phyloP scores from a whole-genome alignment of 2,888 invertebrate species.

The Perizoma flavofasciatum region DNA sequence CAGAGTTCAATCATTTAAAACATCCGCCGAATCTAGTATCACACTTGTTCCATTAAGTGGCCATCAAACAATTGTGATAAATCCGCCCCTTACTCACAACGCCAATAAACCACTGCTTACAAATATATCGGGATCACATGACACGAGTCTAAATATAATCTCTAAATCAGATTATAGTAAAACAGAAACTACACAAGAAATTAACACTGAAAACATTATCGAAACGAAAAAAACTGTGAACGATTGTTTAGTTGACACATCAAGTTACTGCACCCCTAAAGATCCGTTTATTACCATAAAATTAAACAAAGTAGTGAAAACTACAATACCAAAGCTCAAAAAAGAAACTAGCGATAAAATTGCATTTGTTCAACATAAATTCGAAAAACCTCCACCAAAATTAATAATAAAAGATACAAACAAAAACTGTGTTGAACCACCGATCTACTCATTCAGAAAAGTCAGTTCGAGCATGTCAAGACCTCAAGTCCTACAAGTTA shows the following conservation, averaged over 20 bases:
- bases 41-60: constrained; percentile 78
- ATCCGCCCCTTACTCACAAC: constrained; percentile 69
- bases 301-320: constrained; percentile 76
- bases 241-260: constrained; percentile 57
- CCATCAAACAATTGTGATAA: constrained; percentile 80
- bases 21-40: constrained; percentile 75
- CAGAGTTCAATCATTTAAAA: constrained; percentile 77
- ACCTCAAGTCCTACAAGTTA: constrained; percentile 85
- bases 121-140: constrained; percentile 24
- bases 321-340: constrained; percentile 72
- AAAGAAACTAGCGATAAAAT: constrained; percentile 67
- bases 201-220: constrained; percentile 42
- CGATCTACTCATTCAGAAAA: constrained; percentile 50
- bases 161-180: constrained; percentile 34
- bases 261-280: constrained; percentile 63
- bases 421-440: constrained; percentile 48
- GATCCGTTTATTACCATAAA: constrained; percentile 78
- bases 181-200: constrained; percentile 34
- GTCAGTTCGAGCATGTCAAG: constrained; percentile 80
- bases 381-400: constrained; percentile 71
- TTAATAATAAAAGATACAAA: constrained; percentile 71
- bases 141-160: constrained; percentile 31
- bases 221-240: constrained; percentile 40
- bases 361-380: constrained; percentile 61
- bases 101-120: constrained; percentile 35